Conservation (phyloP, 2,113 vertebrate genomes). For the Dromas ardeola region DNA sequence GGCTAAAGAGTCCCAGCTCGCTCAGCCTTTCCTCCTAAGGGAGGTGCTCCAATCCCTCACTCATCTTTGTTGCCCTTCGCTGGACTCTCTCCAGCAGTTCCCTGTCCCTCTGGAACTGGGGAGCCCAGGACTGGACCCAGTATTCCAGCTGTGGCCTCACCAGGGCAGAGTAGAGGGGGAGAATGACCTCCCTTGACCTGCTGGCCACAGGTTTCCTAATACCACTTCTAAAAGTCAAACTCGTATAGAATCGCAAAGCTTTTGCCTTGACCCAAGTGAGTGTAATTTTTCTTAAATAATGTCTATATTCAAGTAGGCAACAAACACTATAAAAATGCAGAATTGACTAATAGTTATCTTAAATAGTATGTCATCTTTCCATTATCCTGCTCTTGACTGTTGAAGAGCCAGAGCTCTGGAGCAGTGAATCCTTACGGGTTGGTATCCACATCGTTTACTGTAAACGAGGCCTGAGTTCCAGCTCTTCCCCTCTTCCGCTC, state of each 20-base stretch:
- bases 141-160: no score
- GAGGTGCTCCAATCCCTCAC: no score
- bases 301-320: not conserved
- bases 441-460: constrained; percentile 11
- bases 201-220: no score
- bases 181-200: no score
- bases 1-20: no score
- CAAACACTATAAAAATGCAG: not conserved
- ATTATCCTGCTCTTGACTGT: not conserved
- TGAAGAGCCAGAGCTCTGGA: not conserved
- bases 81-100: no score
- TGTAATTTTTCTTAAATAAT: not conserved
- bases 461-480: constrained; percentile 38
- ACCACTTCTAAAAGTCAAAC: not conserved
- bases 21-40: no score
- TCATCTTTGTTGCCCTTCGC: no score
- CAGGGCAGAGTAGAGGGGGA: no score
- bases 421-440: constrained; percentile 3
- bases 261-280: not conserved
- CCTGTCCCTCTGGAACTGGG: no score
- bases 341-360: not conserved
- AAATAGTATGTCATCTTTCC: not conserved
- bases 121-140: no score
- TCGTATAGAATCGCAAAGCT: not conserved
- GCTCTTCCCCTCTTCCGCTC: not conserved